Base-by-base conservation (phyloP, 2,113 vertebrate genomes). In the Lonchura striata region DNA sequence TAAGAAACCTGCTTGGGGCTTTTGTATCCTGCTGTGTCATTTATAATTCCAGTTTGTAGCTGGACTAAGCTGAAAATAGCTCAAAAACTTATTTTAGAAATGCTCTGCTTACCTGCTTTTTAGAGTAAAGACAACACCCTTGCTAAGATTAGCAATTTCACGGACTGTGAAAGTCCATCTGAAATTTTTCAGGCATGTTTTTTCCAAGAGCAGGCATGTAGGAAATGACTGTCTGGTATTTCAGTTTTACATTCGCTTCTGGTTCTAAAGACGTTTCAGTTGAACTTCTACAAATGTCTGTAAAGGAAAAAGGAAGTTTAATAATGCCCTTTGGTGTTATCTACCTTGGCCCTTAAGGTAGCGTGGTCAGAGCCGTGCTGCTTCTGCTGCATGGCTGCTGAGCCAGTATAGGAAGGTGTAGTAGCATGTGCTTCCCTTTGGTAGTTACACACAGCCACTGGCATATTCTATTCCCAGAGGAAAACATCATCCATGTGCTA, bases 261-360 rank as follows among this genome's bases (percentile, higher is more conserved):
- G 52, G 44, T 86, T 88, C 64, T 88, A 33, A 63, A 63, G 54
- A 70, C 88, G 52, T 49, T 91, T 91, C 46, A 87, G 1, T 33
- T 76, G 50, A 90, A 37, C 21, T 77, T 93, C 19, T 70, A 23
- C 27, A 77, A 39, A 66, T 1, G 3, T 33, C 49, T 64, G 28
- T 74, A n/a, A 72, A 93, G 47, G 47, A 52, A 94, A 69, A 90
- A 63, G 52, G 66, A 90, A 56, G 25, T 66, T 90, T 41, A 61
- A 20, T 74, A 50, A 41, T 54, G 31, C 31, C 30, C 41, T 94
- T 81, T 7, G 28, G 19, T 41, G 33, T 82, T 87, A n/a, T 31
- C 47, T 60, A 52, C 13, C 41, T 60, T 60, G 39, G 53, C 47
- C 59, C 33, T 71, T 79, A 28, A 31, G 19, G 46, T 89, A 11